Conservation (phyloP, 2,797 vertebrate species). For the Pipistrellus pipistrellus region DNA sequence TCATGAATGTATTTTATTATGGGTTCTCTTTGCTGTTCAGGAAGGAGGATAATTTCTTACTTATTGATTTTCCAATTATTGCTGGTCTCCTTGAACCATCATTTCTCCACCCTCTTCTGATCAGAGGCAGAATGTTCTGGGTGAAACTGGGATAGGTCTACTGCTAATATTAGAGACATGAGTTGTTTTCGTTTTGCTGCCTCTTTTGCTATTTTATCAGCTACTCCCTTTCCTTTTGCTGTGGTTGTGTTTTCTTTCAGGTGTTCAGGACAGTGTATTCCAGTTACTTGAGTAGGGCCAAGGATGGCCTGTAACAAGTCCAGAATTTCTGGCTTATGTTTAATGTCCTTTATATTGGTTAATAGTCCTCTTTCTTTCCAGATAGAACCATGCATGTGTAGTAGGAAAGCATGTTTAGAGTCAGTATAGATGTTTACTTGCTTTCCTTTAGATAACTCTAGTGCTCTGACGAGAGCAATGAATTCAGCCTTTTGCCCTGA, state of each 20-base stretch:
- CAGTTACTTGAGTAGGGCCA: not conserved
- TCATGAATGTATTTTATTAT: not conserved
- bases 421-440: not conserved
- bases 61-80: not conserved
- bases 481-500: not conserved
- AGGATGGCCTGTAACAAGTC: not conserved
- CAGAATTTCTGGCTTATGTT: not conserved
- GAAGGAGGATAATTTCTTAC: not conserved
- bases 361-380: not conserved
- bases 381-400: not conserved
- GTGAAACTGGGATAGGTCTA: not conserved
- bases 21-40: not conserved
- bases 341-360: not conserved
- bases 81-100: not conserved
- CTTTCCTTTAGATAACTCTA: not conserved
- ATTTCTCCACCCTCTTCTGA: not conserved
- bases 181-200: not conserved
- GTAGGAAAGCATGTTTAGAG: not conserved
- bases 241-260: not conserved
- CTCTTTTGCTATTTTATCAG: not conserved
- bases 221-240: not conserved
- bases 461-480: not conserved
- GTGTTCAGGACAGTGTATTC: not conserved
- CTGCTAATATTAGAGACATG: not conserved
- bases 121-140: not conserved